phyloP scores from a whole-genome alignment of 2,113 vertebrate genomes.

The Diadophis punctatus region DNA sequence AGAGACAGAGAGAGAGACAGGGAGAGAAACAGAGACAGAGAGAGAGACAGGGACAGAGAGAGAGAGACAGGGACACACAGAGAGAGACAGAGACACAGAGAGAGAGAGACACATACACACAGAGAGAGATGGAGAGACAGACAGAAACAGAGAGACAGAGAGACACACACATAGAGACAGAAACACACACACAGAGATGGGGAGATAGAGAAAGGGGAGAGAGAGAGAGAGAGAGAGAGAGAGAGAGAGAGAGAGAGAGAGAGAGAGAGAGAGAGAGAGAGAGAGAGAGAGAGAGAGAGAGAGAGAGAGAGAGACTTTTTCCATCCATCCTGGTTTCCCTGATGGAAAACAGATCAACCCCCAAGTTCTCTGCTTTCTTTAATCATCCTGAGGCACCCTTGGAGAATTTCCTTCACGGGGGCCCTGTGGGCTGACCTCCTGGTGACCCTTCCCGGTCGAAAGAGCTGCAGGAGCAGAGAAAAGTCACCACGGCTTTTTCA shows the following conservation, averaged over 20 bases:
- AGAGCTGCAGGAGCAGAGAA: neutral
- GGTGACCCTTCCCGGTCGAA: neutral
- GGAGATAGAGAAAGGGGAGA: no score
- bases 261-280: no score
- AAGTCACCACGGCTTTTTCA: neutral
- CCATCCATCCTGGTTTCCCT: neutral
- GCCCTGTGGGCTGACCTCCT: slow-evolving; percentile 4
- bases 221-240: no score
- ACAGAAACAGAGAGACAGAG: no score
- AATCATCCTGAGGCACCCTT: slow-evolving; percentile 4
- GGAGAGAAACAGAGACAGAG: no score
- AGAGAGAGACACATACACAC: no score
- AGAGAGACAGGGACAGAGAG: fast-evolving
- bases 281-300: no score
- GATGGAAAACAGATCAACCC: slow-evolving; percentile 20
- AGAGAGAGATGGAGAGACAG: fast-evolving
- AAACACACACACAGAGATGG: no score
- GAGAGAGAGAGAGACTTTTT: neutral
- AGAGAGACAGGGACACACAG: fast-evolving
- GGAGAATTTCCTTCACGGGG: neutral
- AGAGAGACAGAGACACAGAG: no score
- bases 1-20: no score
- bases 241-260: no score
- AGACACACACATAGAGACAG: no score
- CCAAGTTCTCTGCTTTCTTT: neutral